phyloP scores from a whole-genome alignment of 2,888 invertebrate genomes.

The Dascillus cervinus region DNA sequence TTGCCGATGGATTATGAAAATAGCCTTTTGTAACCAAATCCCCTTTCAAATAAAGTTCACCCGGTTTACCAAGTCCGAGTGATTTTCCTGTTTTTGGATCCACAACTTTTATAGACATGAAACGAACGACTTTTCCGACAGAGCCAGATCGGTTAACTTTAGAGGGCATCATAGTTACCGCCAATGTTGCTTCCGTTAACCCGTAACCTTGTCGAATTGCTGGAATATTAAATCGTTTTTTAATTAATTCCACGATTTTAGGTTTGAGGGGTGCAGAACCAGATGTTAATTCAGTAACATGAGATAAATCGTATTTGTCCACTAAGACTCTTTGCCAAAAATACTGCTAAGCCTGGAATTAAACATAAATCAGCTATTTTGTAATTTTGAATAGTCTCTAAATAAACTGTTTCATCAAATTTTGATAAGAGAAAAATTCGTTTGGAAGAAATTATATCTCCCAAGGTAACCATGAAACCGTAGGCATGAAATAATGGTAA shows the following conservation, averaged over 20 bases:
- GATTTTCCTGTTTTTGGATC: background rate
- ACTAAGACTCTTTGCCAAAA: background rate
- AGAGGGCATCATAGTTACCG: background rate
- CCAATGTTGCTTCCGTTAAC: background rate
- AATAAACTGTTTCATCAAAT: background rate
- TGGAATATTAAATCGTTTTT: background rate
- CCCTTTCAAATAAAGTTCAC: background rate
- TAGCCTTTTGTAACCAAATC: background rate
- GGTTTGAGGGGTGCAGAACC: background rate
- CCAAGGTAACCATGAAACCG: no score
- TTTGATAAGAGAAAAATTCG: background rate
- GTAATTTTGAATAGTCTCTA: background rate
- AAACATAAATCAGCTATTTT: no score
- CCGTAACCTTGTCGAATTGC: background rate
- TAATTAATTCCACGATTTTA: background rate
- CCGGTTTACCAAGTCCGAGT: background rate
- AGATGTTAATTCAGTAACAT: background rate
- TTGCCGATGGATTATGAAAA: background rate
- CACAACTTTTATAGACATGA: background rate
- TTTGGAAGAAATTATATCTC: no score
- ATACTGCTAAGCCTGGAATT: background rate
- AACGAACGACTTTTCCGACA: background rate
- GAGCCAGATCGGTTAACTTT: background rate
- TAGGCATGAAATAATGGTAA: no score
- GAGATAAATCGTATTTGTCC: background rate